Evolutionary conservation across 2,797 vertebrate species (phyloP), one percentile per base, ranked within the genome.

Genomic region (Rachycentron canadum): DNA sequence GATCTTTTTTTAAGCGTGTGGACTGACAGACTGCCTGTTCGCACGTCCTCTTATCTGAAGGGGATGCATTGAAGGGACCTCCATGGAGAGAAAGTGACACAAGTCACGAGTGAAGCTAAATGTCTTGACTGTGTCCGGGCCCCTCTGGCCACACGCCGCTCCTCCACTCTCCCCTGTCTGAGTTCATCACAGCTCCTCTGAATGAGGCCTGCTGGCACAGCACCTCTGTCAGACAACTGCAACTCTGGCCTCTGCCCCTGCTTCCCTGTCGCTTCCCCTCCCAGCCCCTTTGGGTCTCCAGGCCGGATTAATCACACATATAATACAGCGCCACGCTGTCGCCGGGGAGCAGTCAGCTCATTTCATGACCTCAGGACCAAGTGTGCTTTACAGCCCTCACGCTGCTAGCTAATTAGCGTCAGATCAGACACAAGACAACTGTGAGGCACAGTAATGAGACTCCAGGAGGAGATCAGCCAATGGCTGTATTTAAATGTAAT

Each of bases 131-230:
- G 93, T 91, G 92, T 94, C 93, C 90, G 57, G 85, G 82, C 83
- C 87, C 92, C 91, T 89, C 90, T 91, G 91, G 93, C 91, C 92
- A 89, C 75, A 36, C 83, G 60, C 50, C 88, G 77, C 86, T 88
- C 91, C 88, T 87, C 92, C 86, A 88, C 92, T 88, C 93, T 88
- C 81, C 89, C 81, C 91, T 95, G 94, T 94, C 93, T 76, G 83
- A 90, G 87, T 88, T 86, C 83, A 94, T 95, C 95, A 94, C 87
- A 71, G 86, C 88, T 78, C 73, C 19, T 58, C 89, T 93, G 91
- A 94, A 91, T 90, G 92, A 94, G 91, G 91, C 94, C 92, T 95
- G 94, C 94, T 95, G 94, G 93, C 94, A 91, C 93, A 93, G 94
- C 94, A 94, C 90, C 92, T 93, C 94, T 94, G 93, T 94, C 93